Base-by-base conservation (phyloP, 2,113 vertebrate species). In the Gulo gulo region DNA sequence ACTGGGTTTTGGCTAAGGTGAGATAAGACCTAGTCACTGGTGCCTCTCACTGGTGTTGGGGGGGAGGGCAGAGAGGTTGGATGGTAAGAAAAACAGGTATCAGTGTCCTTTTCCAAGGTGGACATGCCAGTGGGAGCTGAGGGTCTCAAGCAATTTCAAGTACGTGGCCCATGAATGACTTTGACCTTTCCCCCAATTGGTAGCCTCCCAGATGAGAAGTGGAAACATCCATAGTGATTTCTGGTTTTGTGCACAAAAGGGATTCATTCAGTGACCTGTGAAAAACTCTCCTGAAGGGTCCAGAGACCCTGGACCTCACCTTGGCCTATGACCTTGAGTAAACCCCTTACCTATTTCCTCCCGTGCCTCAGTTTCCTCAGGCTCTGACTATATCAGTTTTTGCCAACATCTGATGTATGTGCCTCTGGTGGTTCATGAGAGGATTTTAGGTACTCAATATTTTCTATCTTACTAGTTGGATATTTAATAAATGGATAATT, bases 1-100 rank as follows among this genome's bases (percentile, higher is more conserved):
- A 85, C 91, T 98, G 78, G 97, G 98, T 76, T 98, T 98, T 74
- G 97, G 98, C 94, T 98, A 98, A 98, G 98, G 98, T 98, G 61
- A 98, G 97, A 67, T 57, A 6, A 52, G 47, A 82, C 4, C 26
- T 39, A 42, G 69, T 63, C 20, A 7, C 23, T 47, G 29, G 65
- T 61, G 63, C 57, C 36, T 93, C 9, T 78, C 8, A 21, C 88
- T 29, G 81, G 45, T 45, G 31, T 50, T 4, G 23, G 23, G 59
- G 29, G 6, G 52, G 34, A 34, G 6, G 11, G 31, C 14, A 0
- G 31, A n/a, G 15, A 55, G 16, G 20, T 74, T 88, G 67, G 69
- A 45, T 93, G 57, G 16, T 69, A 94, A 55, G 50, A 89, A 65
- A 83, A 83, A 71, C 4, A 10, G 11, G 55, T 61, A 7, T 88